Evolutionary conservation across 1,140 invertebrate species (phyloP), one percentile per base, ranked within the genome.

Genomic region (Polypedilum vanderplanki): DNA sequence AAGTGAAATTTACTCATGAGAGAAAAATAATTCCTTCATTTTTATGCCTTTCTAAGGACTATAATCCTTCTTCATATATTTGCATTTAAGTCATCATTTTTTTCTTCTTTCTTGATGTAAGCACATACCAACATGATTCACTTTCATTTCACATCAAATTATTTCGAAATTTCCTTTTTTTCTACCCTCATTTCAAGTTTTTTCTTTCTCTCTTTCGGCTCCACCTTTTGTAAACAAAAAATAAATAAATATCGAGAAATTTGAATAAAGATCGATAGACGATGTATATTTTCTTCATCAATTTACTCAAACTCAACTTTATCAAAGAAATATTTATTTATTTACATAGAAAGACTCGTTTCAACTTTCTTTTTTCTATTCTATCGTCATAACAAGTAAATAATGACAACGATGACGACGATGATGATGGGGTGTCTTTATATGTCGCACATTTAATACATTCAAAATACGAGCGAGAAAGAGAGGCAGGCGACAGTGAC

Each of bases 371-470:
- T 57, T 57, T 57, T 57, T n/a, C 10, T 57, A n/a, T 57, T n/a
- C n/a, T 57, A n/a, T n/a, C 46, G n/a, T 57, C 46, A 57, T 57
- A 57, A 57, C 46, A 57, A 57, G 46, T n/a, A n/a, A 12, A 57
- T 15, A n/a, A 57, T 57, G 46, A 57, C n/a, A n/a, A 57, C 10
- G 46, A 57, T 57, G 46, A 57, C n/a, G 12, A 57, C 10, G 46
- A 57, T 57, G 12, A n/a, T 57, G 46, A 57, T 57, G 46, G 46
- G 46, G 46, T 57, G 46, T 57, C 46, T 4, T 57, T 15, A 57
- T 57, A 12, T 57, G 46, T 57, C 46, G 46, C 46, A 57, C 46
- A 57, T 57, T n/a, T 57, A 57, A 57, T n/a, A 57, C 4, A 15
- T 57, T 57, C n/a, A 57, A 57, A 57, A 57, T 57, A n/a, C 12